phyloP scores from a whole-genome alignment of 2,888 invertebrate genomes.

The Chymomyza fuscimana region DNA sequence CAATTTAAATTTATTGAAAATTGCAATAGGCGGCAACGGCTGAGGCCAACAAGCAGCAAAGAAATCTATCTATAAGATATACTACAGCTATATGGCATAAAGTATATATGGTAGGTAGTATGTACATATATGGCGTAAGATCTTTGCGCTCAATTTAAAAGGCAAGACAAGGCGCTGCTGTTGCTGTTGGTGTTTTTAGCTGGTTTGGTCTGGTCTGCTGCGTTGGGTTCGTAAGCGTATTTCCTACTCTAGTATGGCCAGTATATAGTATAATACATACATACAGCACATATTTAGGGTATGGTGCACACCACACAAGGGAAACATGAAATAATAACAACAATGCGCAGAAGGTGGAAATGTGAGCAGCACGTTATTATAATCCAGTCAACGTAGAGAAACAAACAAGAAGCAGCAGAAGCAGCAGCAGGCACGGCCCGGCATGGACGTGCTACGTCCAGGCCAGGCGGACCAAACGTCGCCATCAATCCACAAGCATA shows the following conservation, averaged over 20 bases:
- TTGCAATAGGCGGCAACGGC: constrained; percentile 47
- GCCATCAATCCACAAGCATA: constrained; percentile 53
- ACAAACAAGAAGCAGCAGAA: constrained; percentile 18
- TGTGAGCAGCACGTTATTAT: constrained; percentile 60
- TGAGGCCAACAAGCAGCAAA: not conserved
- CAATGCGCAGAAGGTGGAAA: constrained; percentile 22
- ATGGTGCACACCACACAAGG: constrained; percentile 9
- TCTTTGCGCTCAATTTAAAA: constrained; percentile 57
- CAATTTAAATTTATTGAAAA: constrained; percentile 72
- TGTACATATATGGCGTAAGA: constrained; percentile 26
- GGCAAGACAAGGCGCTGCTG: constrained; percentile 20
- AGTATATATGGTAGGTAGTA: not conserved
- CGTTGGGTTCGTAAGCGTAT: constrained; percentile 41
- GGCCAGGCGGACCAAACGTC: constrained; percentile 41
- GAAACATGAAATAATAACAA: constrained; percentile 8
- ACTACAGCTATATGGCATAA: constrained; percentile 3
- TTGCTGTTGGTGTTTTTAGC: constrained; percentile 24
- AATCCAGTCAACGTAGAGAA: constrained; percentile 64
- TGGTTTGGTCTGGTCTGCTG: constrained; percentile 20
- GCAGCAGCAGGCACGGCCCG: constrained; percentile 33
- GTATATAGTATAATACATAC: not conserved
- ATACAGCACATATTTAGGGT: constrained; percentile 1
- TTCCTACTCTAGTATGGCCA: constrained; percentile 42
- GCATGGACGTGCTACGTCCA: constrained; percentile 35
- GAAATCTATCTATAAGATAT: constrained; percentile 48